Evolutionary conservation across 2,797 vertebrate species (phyloP), one percentile per base, ranked within the genome.

Genomic region (Acrossocheilus fasciatus): DNA sequence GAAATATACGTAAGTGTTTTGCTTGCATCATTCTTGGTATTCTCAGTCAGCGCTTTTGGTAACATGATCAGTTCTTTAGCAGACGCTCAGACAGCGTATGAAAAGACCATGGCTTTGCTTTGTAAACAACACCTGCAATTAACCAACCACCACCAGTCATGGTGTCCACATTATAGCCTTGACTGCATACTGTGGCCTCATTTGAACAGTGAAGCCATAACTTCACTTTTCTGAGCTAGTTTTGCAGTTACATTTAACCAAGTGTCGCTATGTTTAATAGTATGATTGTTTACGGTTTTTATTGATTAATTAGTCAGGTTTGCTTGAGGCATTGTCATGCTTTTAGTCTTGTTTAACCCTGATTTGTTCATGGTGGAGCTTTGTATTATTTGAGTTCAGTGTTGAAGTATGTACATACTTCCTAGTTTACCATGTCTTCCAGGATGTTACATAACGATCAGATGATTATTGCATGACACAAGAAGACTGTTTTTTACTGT

Each of bases 31-130:
- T 84, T 83, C 79, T 83, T 81, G 81, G 82, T 89, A 82, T 10
- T 15, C 45, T 30, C 41, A 14, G 34, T 79, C 64, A 47, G 68
- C 73, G 17, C 54, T 89, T 86, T 81, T 83, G 70, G 89, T 88
- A 89, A 89, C 83, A 83, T 68, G 79, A 90, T 85, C 82, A 30
- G 82, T 82, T 84, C 74, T 78, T 77, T 72, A 69, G 80, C 54
- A 23, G 41, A 78, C 11, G 78, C 57, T 41, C 15, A 89, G 70
- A 68, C 80, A 75, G 73, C 69, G 45, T 86, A 82, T 87, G 11
- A 82, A 43, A 75, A 73, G 30, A 50, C 66, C 39, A 57, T 59
- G 43, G 64, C 78, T 81, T 34, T 69, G 68, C 47, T 78, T 86
- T 41, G 78, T 84, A 86, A 86, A 79, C 77, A 73, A 62, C 68